Conservation (phyloP, 1,140 invertebrate genomes). For the Planococcus citri region DNA sequence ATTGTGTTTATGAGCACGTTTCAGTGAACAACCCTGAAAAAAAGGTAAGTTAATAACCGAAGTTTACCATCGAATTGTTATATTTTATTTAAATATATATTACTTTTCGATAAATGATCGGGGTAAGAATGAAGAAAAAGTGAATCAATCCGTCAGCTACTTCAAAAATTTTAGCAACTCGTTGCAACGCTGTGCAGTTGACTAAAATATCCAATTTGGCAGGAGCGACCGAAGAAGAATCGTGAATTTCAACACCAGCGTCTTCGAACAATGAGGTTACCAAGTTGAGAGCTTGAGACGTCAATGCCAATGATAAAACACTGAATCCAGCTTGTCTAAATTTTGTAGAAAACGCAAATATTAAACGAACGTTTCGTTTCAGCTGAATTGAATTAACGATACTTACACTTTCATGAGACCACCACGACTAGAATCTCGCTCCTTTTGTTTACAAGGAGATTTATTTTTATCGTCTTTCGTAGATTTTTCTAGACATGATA, state of each 20-base stretch:
- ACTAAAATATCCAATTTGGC: conserved; percentile 45
- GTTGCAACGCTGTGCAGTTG: conserved; percentile 49
- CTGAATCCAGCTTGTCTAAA: conserved; percentile 49
- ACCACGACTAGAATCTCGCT: conserved; percentile 38
- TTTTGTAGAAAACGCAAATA: conserved; percentile 20
- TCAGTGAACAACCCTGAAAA: background rate
- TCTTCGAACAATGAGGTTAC: conserved; percentile 52
- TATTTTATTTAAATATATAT: conserved; percentile 19
- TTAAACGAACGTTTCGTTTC: background rate
- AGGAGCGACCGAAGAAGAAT: conserved; percentile 35
- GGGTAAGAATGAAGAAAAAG: conserved; percentile 71
- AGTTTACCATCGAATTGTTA: background rate
- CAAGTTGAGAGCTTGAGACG: conserved; percentile 55
- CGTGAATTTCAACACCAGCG: conserved; percentile 34
- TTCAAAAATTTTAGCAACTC: conserved; percentile 50
- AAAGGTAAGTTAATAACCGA: background rate
- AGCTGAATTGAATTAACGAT: conserved; percentile 15
- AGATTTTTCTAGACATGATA: conserved; percentile 41
- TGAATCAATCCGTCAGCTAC: conserved; percentile 50
- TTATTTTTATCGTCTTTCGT: conserved; percentile 49
- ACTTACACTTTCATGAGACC: conserved; percentile 59
- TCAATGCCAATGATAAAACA: conserved; percentile 65
- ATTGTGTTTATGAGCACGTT: background rate
- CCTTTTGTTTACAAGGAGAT: conserved; percentile 51
- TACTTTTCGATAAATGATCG: conserved; percentile 76